Conservation (phyloP, 2,113 vertebrate species). For the Callocephalon fimbriatum region DNA sequence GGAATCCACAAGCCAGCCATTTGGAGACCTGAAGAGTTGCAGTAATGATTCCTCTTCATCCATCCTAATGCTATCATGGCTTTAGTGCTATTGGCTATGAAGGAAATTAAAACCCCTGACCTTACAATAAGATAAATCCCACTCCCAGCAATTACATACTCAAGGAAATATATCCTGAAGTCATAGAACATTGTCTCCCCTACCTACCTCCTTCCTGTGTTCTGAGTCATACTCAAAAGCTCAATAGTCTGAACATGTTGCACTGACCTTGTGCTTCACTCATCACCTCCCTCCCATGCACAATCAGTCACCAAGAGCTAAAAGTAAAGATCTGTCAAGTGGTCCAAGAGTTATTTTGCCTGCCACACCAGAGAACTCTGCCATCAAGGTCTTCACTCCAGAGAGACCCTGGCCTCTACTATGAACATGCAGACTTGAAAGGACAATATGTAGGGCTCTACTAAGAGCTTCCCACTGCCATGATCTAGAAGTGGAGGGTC, state of each 20-base stretch:
- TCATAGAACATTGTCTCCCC: neutral
- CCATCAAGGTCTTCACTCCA: neutral
- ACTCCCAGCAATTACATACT: neutral
- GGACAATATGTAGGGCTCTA: neutral
- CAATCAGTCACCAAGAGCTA: neutral
- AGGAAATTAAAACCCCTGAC: neutral
- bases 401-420: neutral
- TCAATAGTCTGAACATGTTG: neutral
- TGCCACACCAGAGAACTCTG: neutral
- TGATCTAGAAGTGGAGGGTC: neutral
- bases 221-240: neutral
- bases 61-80: neutral
- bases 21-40: neutral
- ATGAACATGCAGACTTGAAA: neutral
- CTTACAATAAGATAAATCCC: neutral
- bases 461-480: neutral
- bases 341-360: neutral
- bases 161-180: neutral
- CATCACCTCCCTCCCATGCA: neutral
- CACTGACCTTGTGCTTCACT: neutral
- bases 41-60: neutral
- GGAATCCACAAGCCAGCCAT: neutral
- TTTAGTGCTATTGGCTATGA: neutral
- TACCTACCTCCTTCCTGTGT: neutral
- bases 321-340: neutral